Evolutionary conservation across 2,888 invertebrate genomes (phyloP).

Genomic region (Drosophila flavopinicola): DNA sequence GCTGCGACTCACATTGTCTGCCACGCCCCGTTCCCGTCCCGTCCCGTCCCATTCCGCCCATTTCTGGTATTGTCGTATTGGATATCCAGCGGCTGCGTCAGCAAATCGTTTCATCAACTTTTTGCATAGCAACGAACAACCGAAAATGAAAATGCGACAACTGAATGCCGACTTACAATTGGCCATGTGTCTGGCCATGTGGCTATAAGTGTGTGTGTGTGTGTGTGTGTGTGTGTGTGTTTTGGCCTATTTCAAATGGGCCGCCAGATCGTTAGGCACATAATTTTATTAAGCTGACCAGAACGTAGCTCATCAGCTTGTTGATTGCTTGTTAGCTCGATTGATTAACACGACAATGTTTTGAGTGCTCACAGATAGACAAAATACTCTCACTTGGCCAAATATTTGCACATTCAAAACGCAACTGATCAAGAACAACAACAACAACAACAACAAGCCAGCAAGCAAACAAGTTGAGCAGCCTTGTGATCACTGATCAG

Average conservation of each 20-base stretch:
- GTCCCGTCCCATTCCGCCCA: too few relatives aligned
- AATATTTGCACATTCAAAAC: conserved; percentile 30
- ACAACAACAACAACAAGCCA: background rate
- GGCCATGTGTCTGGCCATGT: conserved; percentile 51
- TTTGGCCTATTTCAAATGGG: conserved; percentile 41
- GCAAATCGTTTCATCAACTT: conserved; percentile 36
- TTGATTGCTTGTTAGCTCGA: background rate
- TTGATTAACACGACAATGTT: conserved; percentile 20
- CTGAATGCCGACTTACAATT: conserved; percentile 21
- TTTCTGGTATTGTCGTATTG: too few relatives aligned
- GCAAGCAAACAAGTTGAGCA: conserved; percentile 1
- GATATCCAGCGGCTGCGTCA: conserved; percentile 52
- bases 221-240: too few relatives aligned
- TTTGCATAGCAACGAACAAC: conserved; percentile 61
- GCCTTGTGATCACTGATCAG: conserved; percentile 10
- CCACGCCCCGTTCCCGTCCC: too few relatives aligned
- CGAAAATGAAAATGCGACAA: conserved; percentile 6
- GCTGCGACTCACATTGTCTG: too few relatives aligned
- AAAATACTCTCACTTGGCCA: conserved; percentile 18
- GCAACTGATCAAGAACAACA: background rate
- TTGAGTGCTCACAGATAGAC: conserved; percentile 6
- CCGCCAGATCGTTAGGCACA: conserved; percentile 11
- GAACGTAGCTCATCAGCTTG: background rate
- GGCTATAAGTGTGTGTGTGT: conserved; percentile 3
- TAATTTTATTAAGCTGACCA: conserved; percentile 11